Conservation (phyloP, 2,888 invertebrate species). For the Dione vanillae region DNA sequence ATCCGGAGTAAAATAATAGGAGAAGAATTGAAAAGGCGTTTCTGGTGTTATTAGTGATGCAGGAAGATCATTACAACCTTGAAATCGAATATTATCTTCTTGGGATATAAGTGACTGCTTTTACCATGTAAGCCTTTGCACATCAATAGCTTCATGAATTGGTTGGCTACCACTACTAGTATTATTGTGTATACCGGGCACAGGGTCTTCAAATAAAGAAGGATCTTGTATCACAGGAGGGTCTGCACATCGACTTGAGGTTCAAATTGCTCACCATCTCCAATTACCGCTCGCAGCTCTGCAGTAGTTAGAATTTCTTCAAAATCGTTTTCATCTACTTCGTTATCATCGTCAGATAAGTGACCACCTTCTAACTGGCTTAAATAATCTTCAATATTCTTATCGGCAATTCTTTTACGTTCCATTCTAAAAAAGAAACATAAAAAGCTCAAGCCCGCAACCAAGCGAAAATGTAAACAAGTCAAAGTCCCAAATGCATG, state of each 20-base stretch:
- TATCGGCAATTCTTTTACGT: constrained; percentile 43
- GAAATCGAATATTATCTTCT: constrained; percentile 26
- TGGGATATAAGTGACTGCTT: constrained; percentile 40
- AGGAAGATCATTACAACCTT: no score
- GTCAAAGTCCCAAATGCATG: constrained; percentile 42
- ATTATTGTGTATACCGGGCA: constrained; percentile 38
- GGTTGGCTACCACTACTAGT: constrained; percentile 40
- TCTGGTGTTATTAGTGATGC: neutral
- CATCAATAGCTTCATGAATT: constrained; percentile 35
- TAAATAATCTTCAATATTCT: constrained; percentile 44
- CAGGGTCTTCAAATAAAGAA: constrained; percentile 39
- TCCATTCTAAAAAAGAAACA: constrained; percentile 44
- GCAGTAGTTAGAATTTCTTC: constrained; percentile 32
- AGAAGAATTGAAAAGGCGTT: no score
- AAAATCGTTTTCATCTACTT: constrained; percentile 43
- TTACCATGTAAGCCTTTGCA: constrained; percentile 35
- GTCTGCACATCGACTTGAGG: constrained; percentile 37
- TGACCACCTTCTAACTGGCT: constrained; percentile 44
- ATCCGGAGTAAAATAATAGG: constrained; percentile 5
- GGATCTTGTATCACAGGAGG: constrained; percentile 37
- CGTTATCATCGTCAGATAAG: constrained; percentile 41
- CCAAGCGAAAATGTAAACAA: constrained; percentile 8
- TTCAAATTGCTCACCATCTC: constrained; percentile 38
- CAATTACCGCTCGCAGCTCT: constrained; percentile 38
- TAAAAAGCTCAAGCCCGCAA: constrained; percentile 41